Conservation (phyloP, 2,888 invertebrate genomes). For the Eremobia ochroleuca region DNA sequence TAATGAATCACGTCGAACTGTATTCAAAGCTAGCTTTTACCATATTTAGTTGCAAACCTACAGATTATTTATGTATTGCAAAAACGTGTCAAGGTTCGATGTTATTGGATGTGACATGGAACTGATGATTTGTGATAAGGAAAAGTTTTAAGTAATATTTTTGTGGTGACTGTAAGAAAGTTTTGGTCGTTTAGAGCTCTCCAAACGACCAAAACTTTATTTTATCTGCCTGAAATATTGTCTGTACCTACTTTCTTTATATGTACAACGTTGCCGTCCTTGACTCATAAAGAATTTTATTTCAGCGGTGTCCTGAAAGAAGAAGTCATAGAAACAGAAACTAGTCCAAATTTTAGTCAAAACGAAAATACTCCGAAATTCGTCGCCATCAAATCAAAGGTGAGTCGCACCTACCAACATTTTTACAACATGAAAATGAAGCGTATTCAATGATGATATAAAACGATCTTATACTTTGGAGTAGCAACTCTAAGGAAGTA, state of each 20-base stretch:
- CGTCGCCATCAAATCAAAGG: conserved; percentile 85
- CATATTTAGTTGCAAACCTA: conserved; percentile 36
- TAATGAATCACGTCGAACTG: conserved; percentile 57
- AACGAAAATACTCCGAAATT: conserved; percentile 75
- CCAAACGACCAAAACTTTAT: background rate
- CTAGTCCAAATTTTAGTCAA: conserved; percentile 75
- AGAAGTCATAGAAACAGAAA: conserved; percentile 76
- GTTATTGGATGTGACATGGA: conserved; percentile 3
- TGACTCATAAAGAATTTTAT: conserved; percentile 49
- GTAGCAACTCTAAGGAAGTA: no score
- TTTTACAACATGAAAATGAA: background rate
- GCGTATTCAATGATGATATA: background rate
- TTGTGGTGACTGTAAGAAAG: background rate
- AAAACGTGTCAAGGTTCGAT: conserved; percentile 46
- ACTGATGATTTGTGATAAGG: background rate
- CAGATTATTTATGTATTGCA: conserved; percentile 23
- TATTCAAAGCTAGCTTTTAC: conserved; percentile 45
- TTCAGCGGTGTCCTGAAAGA: conserved; percentile 86
- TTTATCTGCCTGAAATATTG: background rate
- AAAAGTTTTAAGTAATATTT: background rate
- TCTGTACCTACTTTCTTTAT: background rate
- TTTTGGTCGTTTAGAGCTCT: background rate
- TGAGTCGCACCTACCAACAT: conserved; percentile 66
- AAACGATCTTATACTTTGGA: no score
- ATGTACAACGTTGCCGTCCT: no score